These are phyloP conservation scores for Neosilurus mollespiculum DNA, from an alignment of 2,797 vertebrate genomes.

Conservation along the genomic window DNA sequence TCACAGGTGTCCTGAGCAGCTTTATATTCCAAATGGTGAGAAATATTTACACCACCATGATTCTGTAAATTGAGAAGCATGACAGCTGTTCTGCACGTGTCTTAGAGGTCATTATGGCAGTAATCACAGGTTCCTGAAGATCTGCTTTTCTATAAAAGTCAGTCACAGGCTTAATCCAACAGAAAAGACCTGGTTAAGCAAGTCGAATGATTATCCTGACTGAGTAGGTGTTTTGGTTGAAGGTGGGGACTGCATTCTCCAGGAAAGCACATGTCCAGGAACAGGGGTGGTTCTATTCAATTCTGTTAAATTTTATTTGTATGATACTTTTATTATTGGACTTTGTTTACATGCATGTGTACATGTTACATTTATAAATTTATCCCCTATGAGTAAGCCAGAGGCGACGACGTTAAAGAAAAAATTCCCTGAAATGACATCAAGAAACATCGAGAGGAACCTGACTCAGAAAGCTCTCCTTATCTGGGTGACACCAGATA, in stretches of 20 bases:
- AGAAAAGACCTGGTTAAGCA: not conserved
- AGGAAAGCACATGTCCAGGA: not conserved
- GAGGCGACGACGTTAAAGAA: not conserved
- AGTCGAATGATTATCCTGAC: not conserved
- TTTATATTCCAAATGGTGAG: slow-evolving; percentile 96
- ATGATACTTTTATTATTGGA: not conserved
- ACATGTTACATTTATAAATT: not conserved
- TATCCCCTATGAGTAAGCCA: not conserved
- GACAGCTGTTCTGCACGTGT: not conserved
- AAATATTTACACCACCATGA: not conserved
- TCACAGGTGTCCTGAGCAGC: slow-evolving; percentile 84
- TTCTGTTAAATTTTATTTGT: not conserved
- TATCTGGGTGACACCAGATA: not conserved
- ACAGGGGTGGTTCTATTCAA: not conserved
- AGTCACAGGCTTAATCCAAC: not conserved
- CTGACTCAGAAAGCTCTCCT: not conserved
- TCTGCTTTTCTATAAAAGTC: not conserved
- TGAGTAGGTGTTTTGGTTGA: not conserved
- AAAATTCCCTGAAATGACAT: not conserved
- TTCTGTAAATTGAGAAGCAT: not conserved
- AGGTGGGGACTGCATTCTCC: not conserved
- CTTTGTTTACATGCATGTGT: not conserved
- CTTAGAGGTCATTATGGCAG: not conserved
- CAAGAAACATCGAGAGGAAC: not conserved
- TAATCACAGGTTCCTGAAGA: not conserved